Conservation (phyloP, 2,113 vertebrate genomes). For the Chlamydotis undulata region DNA sequence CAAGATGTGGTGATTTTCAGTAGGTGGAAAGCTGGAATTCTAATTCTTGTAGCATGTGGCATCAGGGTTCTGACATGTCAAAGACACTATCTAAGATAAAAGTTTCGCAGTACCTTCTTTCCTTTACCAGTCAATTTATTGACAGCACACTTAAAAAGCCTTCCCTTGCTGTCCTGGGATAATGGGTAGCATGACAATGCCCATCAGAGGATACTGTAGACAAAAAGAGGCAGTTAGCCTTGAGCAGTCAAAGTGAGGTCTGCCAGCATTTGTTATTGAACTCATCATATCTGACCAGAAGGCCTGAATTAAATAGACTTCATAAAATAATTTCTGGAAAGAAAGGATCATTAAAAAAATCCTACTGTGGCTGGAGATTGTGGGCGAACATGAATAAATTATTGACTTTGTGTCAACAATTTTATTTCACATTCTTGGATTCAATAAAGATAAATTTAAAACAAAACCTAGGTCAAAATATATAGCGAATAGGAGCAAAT, state of each 20-base stretch:
- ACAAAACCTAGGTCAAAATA: not conserved
- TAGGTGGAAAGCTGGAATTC: not conserved
- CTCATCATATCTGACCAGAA: not conserved
- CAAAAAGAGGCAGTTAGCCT: not conserved
- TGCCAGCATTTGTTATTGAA: not conserved
- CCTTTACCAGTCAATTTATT: not conserved
- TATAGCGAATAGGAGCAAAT: not conserved
- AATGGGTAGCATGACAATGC: not conserved
- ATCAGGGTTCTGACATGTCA: not conserved
- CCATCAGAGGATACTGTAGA: not conserved
- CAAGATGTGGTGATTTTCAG: not conserved
- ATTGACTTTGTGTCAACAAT: conserved; percentile 25
- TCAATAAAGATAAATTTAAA: not conserved
- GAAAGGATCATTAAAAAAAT: not conserved
- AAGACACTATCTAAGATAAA: not conserved
- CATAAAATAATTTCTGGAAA: not conserved
- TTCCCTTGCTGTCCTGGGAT: not conserved
- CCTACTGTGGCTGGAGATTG: not conserved
- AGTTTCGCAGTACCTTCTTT: not conserved
- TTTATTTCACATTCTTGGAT: not conserved
- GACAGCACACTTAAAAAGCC: not conserved
- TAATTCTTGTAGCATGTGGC: not conserved
- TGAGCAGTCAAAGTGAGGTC: not conserved
- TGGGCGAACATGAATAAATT: not conserved
- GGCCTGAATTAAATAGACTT: not conserved